Conservation (phyloP, 2,888 invertebrate species). For the Spisula solida region DNA sequence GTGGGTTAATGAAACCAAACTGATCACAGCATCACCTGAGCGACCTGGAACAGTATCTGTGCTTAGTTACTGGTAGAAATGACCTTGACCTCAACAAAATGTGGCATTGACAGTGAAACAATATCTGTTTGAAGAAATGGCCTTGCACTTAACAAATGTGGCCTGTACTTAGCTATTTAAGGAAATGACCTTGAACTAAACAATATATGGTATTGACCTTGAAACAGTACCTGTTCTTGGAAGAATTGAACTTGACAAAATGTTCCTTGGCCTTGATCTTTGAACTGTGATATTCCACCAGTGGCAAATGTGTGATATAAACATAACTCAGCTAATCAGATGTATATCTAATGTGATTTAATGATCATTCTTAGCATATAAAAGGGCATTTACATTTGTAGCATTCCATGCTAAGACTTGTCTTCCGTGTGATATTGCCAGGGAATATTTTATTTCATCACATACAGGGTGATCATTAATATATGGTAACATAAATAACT, state of each 20-base stretch:
- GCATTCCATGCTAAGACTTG: neutral
- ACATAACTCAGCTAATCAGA: neutral
- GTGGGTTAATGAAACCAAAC: conserved; percentile 84
- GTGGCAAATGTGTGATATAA: neutral
- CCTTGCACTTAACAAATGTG: neutral
- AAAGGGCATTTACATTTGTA: neutral
- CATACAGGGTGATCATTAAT: too few relatives aligned
- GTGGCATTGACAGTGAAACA: conserved; percentile 70
- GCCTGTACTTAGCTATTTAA: neutral
- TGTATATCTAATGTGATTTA: neutral
- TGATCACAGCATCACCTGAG: conserved; percentile 86
- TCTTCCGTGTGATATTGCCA: neutral
- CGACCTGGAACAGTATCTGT: conserved; percentile 83
- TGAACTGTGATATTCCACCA: neutral
- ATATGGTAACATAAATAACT: too few relatives aligned
- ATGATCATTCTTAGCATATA: neutral
- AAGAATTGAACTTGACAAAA: neutral
- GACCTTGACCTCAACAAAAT: conserved; percentile 8
- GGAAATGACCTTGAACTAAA: neutral
- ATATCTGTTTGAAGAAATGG: conserved; percentile 80
- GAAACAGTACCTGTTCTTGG: conserved; percentile 80
- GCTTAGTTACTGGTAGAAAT: conserved; percentile 83
- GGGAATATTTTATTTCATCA: neutral
- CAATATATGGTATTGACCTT: neutral
- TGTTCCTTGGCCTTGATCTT: neutral